Evolutionary conservation across 2,113 vertebrate species (phyloP), one percentile per base, ranked within the genome.

Genomic region (Paramisgurnus dabryanus): DNA sequence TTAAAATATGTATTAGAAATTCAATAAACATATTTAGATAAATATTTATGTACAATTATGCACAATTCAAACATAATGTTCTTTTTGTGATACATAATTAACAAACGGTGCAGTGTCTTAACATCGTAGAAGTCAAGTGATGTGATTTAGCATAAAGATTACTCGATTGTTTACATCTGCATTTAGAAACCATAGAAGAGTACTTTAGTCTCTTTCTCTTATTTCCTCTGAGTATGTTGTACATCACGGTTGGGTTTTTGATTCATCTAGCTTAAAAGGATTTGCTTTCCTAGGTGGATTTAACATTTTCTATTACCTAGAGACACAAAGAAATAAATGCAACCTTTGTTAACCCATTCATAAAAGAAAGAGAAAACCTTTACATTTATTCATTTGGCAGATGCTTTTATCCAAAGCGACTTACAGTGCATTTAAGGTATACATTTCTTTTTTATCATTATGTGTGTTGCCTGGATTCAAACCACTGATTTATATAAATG

Each of bases 231-330:
- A 76, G 22, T 18, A 63, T 55, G 78, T 57, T 55, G 74, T 80
- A 72, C 78, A 71, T 80, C 66, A 71, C 65, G 43, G n/a, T 15
- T 58, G 10, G 17, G 70, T 70, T 79, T 69, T 45, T 34, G 18
- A 85, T 63, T 82, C 74, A 80, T 75, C 61, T 76, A 15, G 69
- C 34, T 75, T 34, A 79, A 78, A 78, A 83, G 79, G 83, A 70
- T 61, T 68, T 67, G 34, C 41, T 76, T 76, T 75, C 63, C 18
- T 15, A 17, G 76, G 67, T 63, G 55, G 71, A 41, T 6, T 65
- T 64, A 61, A 57, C 27, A 34, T 60, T 18, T 45, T 60, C 55
- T 34, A 76, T 70, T 47, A 49, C 60, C 53, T 58, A 53, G 22
- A 69, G 17, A 55, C 11, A 66, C 61, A 81, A 67, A 45, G 39